Evolutionary conservation across 2,797 vertebrate genomes (phyloP).

Genomic region (Epinephelus coioides): DNA sequence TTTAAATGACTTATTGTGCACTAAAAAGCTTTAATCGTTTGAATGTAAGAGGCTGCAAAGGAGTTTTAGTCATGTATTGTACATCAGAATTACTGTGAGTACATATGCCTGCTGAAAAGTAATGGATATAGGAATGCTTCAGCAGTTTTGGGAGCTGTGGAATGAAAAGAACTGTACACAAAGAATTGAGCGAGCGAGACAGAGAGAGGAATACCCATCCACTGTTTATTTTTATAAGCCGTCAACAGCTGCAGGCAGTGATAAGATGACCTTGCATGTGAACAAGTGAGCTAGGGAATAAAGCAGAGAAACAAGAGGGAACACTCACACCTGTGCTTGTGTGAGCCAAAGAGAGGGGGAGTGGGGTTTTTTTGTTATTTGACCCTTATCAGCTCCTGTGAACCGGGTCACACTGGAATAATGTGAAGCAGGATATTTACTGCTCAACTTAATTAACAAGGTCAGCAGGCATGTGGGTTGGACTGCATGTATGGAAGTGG

Average conservation of each 20-base stretch:
- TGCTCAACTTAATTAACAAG: constrained; percentile 63
- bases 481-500: neutral
- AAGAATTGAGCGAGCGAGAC: constrained; percentile 10
- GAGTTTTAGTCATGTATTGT: neutral
- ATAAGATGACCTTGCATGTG: constrained; percentile 76
- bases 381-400: constrained; percentile 68
- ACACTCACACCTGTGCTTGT: constrained; percentile 51
- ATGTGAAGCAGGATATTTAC: constrained; percentile 63
- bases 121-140: constrained; percentile 6
- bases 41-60: neutral
- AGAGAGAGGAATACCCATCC: constrained; percentile 48
- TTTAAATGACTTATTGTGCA: neutral
- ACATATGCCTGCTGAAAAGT: neutral
- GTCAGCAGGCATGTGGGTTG: constrained; percentile 37
- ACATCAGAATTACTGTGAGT: neutral
- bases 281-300: constrained; percentile 48
- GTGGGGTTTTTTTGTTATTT: constrained; percentile 25
- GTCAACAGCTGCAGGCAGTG: constrained; percentile 68
- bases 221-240: constrained; percentile 63
- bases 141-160: neutral
- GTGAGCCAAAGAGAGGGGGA: constrained; percentile 15
- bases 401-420: constrained; percentile 57
- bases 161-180: neutral
- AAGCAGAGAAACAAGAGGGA: constrained; percentile 47
- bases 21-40: neutral